A percentile compares a stretch with the other conserved stretches of the same genome.
Evolutionary conservation across 2,113 vertebrate genomes (phyloP).

Genomic region (Xenopus borealis): DNA sequence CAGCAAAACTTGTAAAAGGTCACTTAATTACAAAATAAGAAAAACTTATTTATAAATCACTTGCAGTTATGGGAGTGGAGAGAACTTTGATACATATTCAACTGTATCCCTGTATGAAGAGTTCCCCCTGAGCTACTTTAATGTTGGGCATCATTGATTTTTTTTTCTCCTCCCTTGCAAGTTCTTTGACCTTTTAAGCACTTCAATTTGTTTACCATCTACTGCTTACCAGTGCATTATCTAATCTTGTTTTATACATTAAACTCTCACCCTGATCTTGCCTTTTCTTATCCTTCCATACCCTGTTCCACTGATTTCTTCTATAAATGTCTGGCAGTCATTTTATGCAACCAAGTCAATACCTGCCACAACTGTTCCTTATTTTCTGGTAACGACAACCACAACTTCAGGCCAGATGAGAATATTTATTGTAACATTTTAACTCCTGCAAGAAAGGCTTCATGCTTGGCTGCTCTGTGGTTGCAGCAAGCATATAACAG

Average conservation of each 20-base stretch:
- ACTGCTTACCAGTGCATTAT: constrained; percentile 15
- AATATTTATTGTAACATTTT: no score
- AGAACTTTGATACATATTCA: neutral
- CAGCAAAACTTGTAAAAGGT: rapidly evolving
- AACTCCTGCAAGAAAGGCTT: no score
- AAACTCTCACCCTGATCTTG: constrained; percentile 30
- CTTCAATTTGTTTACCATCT: constrained; percentile 7
- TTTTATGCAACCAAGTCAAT: no score
- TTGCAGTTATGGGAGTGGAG: neutral
- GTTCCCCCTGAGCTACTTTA: neutral
- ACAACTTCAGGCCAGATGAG: no score
- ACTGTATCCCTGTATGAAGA: neutral
- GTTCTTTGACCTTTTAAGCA: constrained; percentile 21
- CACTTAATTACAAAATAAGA: neutral
- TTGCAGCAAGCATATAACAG: no score
- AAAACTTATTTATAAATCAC: neutral
- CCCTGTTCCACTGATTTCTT: no score
- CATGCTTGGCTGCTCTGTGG: no score
- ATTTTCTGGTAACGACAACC: no score
- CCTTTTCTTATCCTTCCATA: neutral
- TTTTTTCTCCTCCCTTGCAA: neutral
- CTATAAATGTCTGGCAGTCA: no score
- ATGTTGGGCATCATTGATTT: constrained; percentile 5
- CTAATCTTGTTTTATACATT: constrained; percentile 46
- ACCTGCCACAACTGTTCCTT: no score